Percentiles rank a stretch among this genome's conserved stretches.
Evolutionary conservation across 37 sponge, comb jelly and placozoan species (phyloP).

Genomic region (Tethya wilhelma): DNA sequence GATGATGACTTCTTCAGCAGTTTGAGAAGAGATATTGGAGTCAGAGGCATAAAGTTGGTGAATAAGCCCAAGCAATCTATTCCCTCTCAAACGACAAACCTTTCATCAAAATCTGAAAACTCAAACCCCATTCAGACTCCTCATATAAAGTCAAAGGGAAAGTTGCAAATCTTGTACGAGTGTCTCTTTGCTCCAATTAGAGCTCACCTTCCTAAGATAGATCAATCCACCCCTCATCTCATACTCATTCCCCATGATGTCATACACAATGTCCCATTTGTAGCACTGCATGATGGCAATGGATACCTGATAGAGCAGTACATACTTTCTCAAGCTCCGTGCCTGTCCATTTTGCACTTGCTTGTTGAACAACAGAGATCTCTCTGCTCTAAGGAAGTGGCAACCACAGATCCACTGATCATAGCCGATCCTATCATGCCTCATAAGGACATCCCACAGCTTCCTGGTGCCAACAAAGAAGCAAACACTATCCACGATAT

Average conservation of each 20-base stretch:
- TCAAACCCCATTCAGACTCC: too few species aligned
- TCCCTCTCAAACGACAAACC: too few species aligned
- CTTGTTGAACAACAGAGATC: not conserved
- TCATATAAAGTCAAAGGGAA: too few species aligned
- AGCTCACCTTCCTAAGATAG: not conserved
- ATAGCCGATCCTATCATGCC: slow-evolving; percentile 62
- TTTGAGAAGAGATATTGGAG: not conserved
- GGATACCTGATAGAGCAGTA: slow-evolving; percentile 37
- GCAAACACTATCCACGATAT: slow-evolving; percentile 13
- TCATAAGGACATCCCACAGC: slow-evolving; percentile 25
- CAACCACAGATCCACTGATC: slow-evolving; percentile 6
- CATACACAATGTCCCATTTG: slow-evolving; percentile 54
- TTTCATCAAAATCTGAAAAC: too few species aligned
- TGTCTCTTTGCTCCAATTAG: slow-evolving; percentile 19
- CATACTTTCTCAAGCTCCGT: slow-evolving; percentile 29
- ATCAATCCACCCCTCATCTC: not conserved
- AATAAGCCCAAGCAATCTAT: too few species aligned
- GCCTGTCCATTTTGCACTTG: slow-evolving; percentile 28
- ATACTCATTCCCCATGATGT: slow-evolving; percentile 43
- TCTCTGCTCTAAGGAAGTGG: not conserved
- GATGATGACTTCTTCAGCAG: not conserved
- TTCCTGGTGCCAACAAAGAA: slow-evolving; percentile 51
- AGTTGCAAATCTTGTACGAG: slow-evolving; percentile 1
- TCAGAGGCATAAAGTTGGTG: too few species aligned
- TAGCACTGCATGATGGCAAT: slow-evolving; percentile 24